A percentile compares a stretch with the other conserved stretches of the same genome.
phyloP scores from a whole-genome alignment of 2,888 invertebrate species.

The Agrilus mali region DNA sequence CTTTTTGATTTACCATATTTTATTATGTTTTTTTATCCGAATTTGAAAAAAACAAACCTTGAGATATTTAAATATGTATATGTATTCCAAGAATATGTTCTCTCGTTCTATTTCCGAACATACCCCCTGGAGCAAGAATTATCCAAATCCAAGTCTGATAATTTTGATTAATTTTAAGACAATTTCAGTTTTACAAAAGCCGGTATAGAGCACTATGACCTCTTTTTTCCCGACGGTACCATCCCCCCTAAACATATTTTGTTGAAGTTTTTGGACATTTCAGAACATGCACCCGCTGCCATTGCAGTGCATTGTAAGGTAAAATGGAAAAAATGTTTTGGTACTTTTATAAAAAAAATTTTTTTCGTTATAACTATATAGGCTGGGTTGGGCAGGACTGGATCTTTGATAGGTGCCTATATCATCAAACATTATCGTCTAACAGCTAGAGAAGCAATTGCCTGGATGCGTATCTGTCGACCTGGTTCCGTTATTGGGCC shows the following conservation, averaged over 20 bases:
- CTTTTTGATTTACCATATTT: no score
- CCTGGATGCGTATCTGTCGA: constrained; percentile 78
- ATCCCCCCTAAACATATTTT: constrained; percentile 71
- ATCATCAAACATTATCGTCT: constrained; percentile 74
- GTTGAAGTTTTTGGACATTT: constrained; percentile 64
- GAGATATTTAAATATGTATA: no score
- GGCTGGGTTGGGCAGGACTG: constrained; percentile 86
- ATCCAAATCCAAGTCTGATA: no score
- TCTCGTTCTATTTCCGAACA: no score
- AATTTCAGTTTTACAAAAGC: constrained; percentile 47
- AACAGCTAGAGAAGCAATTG: constrained; percentile 72
- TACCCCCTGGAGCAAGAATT: no score
- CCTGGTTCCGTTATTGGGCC: constrained; percentile 82
- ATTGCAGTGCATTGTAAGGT: constrained; percentile 89
- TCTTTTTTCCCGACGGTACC: constrained; percentile 82
- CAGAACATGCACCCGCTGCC: constrained; percentile 62
- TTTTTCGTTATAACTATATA: constrained; percentile 22
- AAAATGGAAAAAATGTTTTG: constrained; percentile 11
- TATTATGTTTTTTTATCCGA: no score
- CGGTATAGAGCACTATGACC: constrained; percentile 75
- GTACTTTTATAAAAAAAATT: not conserved
- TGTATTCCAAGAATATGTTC: no score
- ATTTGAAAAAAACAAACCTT: no score
- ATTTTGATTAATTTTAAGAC: not conserved
- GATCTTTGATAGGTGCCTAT: constrained; percentile 78